phyloP scores from a whole-genome alignment of 2,797 vertebrate genomes.

The Tokudaia tokunoshimensis region DNA sequence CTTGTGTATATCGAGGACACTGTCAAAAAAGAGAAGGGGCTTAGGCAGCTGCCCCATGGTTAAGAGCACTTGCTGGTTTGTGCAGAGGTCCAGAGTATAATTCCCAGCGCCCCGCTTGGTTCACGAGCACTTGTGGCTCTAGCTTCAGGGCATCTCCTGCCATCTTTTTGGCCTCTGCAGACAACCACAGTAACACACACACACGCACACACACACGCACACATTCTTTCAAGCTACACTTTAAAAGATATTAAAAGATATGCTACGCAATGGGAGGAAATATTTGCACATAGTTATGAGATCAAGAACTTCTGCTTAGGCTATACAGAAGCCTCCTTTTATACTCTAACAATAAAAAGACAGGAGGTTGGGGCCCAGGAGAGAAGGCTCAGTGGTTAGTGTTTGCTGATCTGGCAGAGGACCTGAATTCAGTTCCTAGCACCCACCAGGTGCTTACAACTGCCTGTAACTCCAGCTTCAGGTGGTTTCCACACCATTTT shows the following conservation, averaged over 20 bases:
- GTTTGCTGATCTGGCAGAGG: too few species aligned
- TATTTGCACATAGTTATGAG: conserved; percentile 35
- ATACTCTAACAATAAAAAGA: neutral
- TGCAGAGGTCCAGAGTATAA: neutral
- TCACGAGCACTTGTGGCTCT: neutral
- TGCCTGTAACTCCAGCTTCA: neutral
- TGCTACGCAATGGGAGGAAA: neutral
- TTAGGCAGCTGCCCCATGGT: too few species aligned
- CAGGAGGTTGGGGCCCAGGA: neutral
- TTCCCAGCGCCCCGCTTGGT: neutral
- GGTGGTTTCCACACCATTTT: neutral
- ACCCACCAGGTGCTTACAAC: neutral
- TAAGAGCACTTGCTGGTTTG: neutral
- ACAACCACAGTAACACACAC: neutral
- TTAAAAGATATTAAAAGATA: neutral
- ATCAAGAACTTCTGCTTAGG: neutral
- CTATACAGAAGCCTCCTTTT: neutral
- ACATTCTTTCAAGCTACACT: neutral
- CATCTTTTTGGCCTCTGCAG: neutral
- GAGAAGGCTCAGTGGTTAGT: neutral
- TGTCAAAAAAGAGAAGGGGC: neutral
- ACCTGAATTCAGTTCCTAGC: neutral
- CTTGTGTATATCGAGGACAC: neutral
- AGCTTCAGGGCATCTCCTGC: neutral
- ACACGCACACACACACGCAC: too few species aligned